Evolutionary conservation across 2,113 vertebrate genomes (phyloP).

Genomic region (Malurus alboscapulatus): DNA sequence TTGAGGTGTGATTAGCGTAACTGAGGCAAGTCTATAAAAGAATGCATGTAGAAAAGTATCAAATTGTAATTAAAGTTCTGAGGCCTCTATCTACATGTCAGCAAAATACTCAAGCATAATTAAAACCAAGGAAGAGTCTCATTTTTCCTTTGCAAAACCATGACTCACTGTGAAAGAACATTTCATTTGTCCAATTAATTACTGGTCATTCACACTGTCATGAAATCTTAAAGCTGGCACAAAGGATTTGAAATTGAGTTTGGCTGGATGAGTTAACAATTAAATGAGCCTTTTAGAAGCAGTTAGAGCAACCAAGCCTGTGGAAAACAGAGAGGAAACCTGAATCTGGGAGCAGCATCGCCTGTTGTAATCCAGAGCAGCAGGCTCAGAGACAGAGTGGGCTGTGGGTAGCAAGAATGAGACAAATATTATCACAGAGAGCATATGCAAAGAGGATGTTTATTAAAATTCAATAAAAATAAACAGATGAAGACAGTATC

Average conservation of each 20-base stretch:
- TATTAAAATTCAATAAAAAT: background rate
- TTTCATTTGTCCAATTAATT: background rate
- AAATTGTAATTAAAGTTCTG: background rate
- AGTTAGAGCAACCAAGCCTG: background rate
- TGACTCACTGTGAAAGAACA: background rate
- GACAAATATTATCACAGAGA: background rate
- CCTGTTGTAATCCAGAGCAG: background rate
- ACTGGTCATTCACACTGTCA: background rate
- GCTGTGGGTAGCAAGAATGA: background rate
- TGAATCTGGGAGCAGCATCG: background rate
- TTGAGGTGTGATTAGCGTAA: background rate
- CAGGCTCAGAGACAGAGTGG: background rate
- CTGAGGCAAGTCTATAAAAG: background rate
- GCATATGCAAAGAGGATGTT: background rate
- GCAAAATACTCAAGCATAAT: background rate
- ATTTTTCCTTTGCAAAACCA: background rate
- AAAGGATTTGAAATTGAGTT: background rate
- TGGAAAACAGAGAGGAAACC: background rate
- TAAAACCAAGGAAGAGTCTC: background rate
- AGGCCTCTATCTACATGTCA: background rate
- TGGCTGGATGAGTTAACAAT: background rate
- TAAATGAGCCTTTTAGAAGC: background rate
- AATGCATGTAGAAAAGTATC: background rate
- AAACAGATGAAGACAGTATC: background rate
- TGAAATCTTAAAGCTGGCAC: conserved; percentile 3